Evolutionary conservation across 2,113 vertebrate species (phyloP), one percentile per base, ranked within the genome.

Genomic region (Gasterosteus aculeatus): DNA sequence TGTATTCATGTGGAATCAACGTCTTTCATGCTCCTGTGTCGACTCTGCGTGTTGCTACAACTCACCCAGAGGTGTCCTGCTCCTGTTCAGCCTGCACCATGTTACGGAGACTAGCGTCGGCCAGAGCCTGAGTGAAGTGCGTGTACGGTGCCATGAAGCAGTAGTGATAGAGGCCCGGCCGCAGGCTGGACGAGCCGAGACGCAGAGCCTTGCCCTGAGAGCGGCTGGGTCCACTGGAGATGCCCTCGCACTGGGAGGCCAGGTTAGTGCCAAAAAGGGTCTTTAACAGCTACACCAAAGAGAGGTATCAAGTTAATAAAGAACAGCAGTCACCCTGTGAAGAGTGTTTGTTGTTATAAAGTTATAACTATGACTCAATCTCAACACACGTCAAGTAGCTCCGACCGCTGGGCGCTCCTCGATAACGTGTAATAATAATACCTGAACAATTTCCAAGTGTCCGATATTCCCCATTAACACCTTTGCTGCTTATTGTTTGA

Each of bases 141-240:
- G 98, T 99, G 76, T 99, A 99, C 0, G 98, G 98, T 0, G 98
- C 98, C 98, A 99, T 99, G 94, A 99, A 99, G 93, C 98, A 99
- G 87, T 97, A 99, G 84, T 99, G 98, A 85, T 99, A 99, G 38
- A 99, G 94, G 35, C 98, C 98, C 0, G 97, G 98, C 35, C 96
- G 91, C 76, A 97, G 57, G 38, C 85, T 99, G 78, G 96, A 99
- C 0, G 98, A 99, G 65, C 97, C 97, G 4, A 99, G 94, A 5
- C 97, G 98, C 0, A 97, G 96, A 15, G 94, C 96, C 58, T 95
- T 97, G 68, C 96, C 96, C 84, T 98, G 98, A 38, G 95, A 94
- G 79, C 96, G 96, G 91, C 72, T 94, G 65, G 97, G 95, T 72
- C 97, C 94, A 10, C 95, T 96, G 22, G 95, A 94, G 1, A 94